Percentiles rank a stretch among this genome's conserved stretches.
Conservation (phyloP, 2,888 invertebrate species). For the Sphecodes monilicornis region DNA sequence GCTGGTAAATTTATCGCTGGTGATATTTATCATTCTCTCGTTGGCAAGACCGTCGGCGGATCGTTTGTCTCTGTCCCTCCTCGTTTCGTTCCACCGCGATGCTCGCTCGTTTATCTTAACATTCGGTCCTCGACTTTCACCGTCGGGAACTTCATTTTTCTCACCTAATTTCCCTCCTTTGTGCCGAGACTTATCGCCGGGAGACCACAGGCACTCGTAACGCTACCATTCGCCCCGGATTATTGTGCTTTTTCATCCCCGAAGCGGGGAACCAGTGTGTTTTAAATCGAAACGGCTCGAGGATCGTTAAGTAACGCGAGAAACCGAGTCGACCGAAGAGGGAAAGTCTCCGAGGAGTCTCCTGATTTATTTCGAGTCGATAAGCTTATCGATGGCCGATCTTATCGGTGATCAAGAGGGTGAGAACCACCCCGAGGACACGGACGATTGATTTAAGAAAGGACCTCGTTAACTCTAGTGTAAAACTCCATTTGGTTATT, state of each 20-base stretch:
- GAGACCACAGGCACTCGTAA: background rate
- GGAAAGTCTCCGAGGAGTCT: background rate
- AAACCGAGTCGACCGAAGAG: constrained; percentile 4
- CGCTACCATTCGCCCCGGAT: background rate
- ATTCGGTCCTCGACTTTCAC: constrained; percentile 35
- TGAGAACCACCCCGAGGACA: constrained; percentile 17
- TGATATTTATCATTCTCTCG: constrained; percentile 50
- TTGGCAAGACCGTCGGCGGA: constrained; percentile 35
- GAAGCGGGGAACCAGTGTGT: background rate
- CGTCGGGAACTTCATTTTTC: background rate
- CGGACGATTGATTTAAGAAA: constrained; percentile 31
- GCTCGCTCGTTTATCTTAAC: constrained; percentile 55
- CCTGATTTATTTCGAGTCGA: constrained; percentile 35
- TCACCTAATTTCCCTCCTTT: constrained; percentile 4
- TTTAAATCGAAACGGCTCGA: background rate
- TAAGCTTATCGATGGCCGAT: constrained; percentile 39
- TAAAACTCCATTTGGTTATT: too few species aligned
- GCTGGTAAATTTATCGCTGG: constrained; percentile 37
- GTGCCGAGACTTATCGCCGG: constrained; percentile 1
- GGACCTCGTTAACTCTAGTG: too few species aligned
- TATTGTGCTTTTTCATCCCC: background rate
- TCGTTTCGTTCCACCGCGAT: constrained; percentile 8
- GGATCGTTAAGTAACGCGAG: constrained; percentile 1
- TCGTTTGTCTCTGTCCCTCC: constrained; percentile 40
- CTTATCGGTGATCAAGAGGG: constrained; percentile 20